Conservation (phyloP, 2,797 vertebrate species). For the Esox lucius region DNA sequence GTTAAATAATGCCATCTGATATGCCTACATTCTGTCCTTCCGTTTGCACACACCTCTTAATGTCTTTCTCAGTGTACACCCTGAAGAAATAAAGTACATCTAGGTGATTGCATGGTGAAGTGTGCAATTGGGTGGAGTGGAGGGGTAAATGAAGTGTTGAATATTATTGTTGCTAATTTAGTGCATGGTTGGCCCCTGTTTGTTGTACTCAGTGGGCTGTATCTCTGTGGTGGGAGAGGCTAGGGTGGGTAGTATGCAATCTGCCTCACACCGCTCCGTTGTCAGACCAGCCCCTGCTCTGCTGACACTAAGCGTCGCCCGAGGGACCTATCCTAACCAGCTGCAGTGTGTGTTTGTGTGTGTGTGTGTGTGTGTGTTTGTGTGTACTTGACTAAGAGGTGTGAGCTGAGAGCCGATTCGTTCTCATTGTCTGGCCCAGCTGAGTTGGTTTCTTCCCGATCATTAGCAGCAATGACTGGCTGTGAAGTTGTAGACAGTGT, state of each 20-base stretch:
- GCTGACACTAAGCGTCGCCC: slow-evolving; percentile 93
- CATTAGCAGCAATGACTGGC: slow-evolving; percentile 35
- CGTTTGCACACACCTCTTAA: slow-evolving; percentile 46
- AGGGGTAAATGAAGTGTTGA: slow-evolving; percentile 89
- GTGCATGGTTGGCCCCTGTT: slow-evolving; percentile 96
- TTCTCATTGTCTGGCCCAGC: slow-evolving; percentile 54
- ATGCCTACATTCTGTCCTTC: background rate
- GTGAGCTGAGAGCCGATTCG: slow-evolving; percentile 39
- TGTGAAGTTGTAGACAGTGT: background rate
- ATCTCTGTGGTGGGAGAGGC: slow-evolving; percentile 81
- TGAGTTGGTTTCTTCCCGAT: slow-evolving; percentile 50
- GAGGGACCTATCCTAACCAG: slow-evolving; percentile 81
- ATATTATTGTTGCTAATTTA: slow-evolving; percentile 99
- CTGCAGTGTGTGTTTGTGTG: slow-evolving; percentile 21
- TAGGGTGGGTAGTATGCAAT: slow-evolving; percentile 90
- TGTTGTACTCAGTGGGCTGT: slow-evolving; percentile 95
- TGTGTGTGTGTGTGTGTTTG: slow-evolving; percentile 14
- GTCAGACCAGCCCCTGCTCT: slow-evolving; percentile 80
- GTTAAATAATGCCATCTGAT: background rate
- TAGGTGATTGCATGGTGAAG: no score
- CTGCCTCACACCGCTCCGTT: slow-evolving; percentile 90
- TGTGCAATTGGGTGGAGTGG: slow-evolving; percentile 35
- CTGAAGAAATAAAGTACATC: slow-evolving; percentile 50
- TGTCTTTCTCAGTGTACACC: slow-evolving; percentile 16
- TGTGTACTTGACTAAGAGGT: slow-evolving; percentile 24